Percentiles rank a stretch among this genome's conserved stretches.
phyloP scores from a whole-genome alignment of 92 coral and sea anemone species.

The Porites rus region DNA sequence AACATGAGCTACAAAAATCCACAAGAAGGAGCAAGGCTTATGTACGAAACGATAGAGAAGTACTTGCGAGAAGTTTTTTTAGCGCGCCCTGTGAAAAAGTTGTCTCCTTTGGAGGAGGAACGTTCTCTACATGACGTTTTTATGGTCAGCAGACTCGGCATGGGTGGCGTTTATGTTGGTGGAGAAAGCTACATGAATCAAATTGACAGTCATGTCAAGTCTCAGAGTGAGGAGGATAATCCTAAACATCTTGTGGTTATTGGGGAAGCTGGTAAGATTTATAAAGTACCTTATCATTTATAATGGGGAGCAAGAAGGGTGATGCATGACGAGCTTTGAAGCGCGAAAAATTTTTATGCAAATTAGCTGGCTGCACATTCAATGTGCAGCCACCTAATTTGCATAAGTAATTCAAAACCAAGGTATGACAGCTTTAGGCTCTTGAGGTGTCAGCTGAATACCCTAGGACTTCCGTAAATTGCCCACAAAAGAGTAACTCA shows the following conservation, averaged over 20 bases:
- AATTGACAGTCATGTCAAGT: constrained; percentile 63
- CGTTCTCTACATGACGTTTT: constrained; percentile 75
- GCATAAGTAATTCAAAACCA: too few relatives aligned
- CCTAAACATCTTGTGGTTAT: constrained; percentile 55
- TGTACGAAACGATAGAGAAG: constrained; percentile 81
- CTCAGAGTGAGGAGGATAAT: constrained; percentile 13
- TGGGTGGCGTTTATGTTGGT: constrained; percentile 83
- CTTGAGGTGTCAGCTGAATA: too few relatives aligned
- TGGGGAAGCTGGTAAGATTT: constrained; percentile 77
- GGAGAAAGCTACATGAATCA: constrained; percentile 69
- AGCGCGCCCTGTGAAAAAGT: constrained; percentile 47
- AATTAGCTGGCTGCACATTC: too few relatives aligned
- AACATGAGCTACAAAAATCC: constrained; percentile 85
- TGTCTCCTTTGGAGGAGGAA: constrained; percentile 75
- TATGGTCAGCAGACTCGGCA: constrained; percentile 83
- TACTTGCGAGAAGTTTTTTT: constrained; percentile 70
- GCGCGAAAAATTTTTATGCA: too few relatives aligned
- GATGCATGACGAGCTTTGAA: too few relatives aligned
- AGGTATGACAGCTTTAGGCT: too few relatives aligned
- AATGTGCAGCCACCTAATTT: too few relatives aligned
- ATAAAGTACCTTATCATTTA: too few relatives aligned
- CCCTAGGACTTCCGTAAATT: too few relatives aligned
- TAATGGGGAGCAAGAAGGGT: too few relatives aligned
- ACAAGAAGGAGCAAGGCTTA: constrained; percentile 82
- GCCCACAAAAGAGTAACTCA: too few relatives aligned